A percentile compares a stretch with the other conserved stretches of the same genome.
Evolutionary conservation across 2,888 invertebrate genomes (phyloP).

Genomic region (Chalcis sispes): DNA sequence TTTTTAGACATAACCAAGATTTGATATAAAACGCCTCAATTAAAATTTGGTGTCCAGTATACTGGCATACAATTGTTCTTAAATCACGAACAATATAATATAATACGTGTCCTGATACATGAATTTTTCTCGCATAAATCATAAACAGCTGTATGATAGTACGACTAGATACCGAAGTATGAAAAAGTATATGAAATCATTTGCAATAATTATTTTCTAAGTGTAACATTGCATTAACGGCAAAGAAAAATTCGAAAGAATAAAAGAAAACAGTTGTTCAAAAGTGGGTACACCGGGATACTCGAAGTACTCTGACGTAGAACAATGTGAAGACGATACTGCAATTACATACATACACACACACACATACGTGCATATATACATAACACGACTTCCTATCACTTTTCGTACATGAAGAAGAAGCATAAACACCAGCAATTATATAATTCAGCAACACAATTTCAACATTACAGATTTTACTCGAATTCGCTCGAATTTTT

Average conservation of each 20-base stretch:
- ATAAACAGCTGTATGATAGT: conserved; percentile 20
- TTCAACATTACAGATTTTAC: conserved; percentile 33
- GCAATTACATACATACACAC: conserved; percentile 17
- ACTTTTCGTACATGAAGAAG: conserved; percentile 42
- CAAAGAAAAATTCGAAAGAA: conserved; percentile 6
- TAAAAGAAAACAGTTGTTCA: conserved; percentile 1
- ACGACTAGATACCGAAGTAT: conserved; percentile 26
- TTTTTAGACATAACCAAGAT: conserved; percentile 47
- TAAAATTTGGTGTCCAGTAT: conserved; percentile 36
- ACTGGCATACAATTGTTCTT: neutral
- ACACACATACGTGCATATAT: neutral
- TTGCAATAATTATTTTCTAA: conserved; percentile 53
- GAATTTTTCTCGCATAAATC: neutral
- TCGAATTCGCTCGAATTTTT: conserved; percentile 17
- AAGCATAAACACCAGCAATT: conserved; percentile 23
- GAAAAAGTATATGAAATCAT: conserved; percentile 17
- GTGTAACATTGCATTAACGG: conserved; percentile 30
- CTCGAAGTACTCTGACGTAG: neutral
- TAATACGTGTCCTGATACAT: neutral
- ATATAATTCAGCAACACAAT: conserved; percentile 25
- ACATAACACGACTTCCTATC: conserved; percentile 38
- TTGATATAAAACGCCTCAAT: conserved; percentile 51
- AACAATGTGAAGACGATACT: conserved; percentile 23
- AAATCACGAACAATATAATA: neutral
- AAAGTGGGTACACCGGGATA: too few species aligned